Evolutionary conservation across 2,797 vertebrate genomes (phyloP), one percentile per base, ranked within the genome.

Genomic region (Myripristis jacobus): DNA sequence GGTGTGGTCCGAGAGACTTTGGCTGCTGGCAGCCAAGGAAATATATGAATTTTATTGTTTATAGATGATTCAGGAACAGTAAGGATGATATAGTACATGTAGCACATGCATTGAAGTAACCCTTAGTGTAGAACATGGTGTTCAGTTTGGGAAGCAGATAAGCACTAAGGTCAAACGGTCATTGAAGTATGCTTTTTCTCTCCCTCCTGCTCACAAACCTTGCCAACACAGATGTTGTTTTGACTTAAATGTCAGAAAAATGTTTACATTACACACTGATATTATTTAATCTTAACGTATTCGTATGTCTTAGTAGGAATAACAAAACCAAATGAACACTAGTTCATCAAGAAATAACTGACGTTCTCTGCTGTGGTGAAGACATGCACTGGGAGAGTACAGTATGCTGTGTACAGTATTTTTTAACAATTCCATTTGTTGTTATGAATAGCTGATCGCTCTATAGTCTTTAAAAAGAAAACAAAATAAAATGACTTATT

Each of bases 331-430:
- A 96, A 97, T 97, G 96, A 98, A 98, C 96, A 96, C 92, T 92
- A 94, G 94, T 93, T 93, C 93, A 87, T 91, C 48, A 85, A 87
- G 82, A 85, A 86, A 81, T 88, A 85, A 90, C 80, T 59, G 77
- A 83, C 82, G 79, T 90, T 91, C 89, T 94, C 90, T 93, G 88
- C 90, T 94, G 94, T 95, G 92, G 92, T 95, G 94, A 94, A 94
- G 94, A 94, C 92, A 96, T 96, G 97, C 96, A 97, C 97, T 98
- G 96, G 96, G 85, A 89, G 94, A 94, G 95, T 94, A 92, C 92
- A 94, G 94, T 95, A 95, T 92, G 90, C 89, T 92, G 67, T 98
- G 96, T 97, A 96, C 96, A 98, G 97, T 98, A 96, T 98, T 98
- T 96, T 98, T 98, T 96, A 96, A 95, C 95, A 82, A 95, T 94